Conservation (phyloP, 2,113 vertebrate genomes). For the Plecturocebus donacophilus region DNA sequence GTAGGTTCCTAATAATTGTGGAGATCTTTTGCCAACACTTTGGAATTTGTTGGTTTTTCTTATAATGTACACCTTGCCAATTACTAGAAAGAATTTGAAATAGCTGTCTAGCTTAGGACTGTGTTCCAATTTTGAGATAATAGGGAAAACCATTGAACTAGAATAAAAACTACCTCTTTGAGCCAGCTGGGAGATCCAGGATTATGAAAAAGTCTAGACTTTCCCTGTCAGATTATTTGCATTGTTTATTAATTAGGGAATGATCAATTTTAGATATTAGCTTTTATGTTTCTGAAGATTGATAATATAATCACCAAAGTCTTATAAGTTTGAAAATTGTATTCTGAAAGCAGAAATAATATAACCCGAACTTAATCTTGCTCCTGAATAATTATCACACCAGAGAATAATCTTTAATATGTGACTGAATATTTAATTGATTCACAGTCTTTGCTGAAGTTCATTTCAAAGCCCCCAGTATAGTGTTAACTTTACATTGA, state of each 20-base stretch:
- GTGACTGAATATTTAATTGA: neutral
- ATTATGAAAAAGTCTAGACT: neutral
- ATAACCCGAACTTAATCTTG: conserved; percentile 6
- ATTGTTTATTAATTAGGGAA: conserved; percentile 12
- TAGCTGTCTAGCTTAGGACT: neutral
- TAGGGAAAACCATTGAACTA: neutral
- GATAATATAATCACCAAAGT: neutral
- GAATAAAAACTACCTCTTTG: neutral
- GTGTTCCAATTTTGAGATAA: conserved; percentile 1
- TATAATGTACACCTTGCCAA: neutral
- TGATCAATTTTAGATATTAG: neutral
- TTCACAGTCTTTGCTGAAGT: conserved; percentile 1
- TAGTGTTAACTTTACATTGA: neutral
- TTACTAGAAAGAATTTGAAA: conserved; percentile 43
- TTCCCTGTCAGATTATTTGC: neutral
- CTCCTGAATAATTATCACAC: neutral
- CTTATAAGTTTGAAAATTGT: neutral
- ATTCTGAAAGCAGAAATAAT: conserved; percentile 42
- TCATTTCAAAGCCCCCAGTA: neutral
- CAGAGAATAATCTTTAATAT: neutral
- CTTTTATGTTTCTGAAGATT: neutral
- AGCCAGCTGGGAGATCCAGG: neutral
- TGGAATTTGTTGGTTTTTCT: neutral
- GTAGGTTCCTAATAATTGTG: conserved; percentile 36
- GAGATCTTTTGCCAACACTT: conserved; percentile 28